Conservation (phyloP, 2,797 vertebrate genomes). For the Astyanax mexicanus region DNA sequence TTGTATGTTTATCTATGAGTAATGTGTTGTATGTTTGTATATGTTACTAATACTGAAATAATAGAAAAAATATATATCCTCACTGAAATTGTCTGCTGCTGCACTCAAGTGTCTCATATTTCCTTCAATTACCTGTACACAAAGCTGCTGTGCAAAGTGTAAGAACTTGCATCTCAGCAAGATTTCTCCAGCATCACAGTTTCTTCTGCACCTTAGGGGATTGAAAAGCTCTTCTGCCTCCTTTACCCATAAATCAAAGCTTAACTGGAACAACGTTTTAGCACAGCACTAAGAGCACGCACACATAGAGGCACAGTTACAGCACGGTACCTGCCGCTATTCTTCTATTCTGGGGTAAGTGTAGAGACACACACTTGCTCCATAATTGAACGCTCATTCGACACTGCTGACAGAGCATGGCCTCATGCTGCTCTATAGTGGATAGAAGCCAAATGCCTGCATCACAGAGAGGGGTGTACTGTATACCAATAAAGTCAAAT, state of each 20-base stretch:
- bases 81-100: conserved; percentile 21
- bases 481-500: neutral
- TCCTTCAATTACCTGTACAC: conserved; percentile 40
- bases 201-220: conserved; percentile 65
- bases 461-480: neutral
- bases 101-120: conserved; percentile 19
- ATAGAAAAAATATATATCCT: too few species aligned
- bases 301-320: conserved; percentile 23
- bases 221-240: conserved; percentile 72
- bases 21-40: too few species aligned
- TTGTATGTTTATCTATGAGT: too few species aligned
- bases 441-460: neutral
- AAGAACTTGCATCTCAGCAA: conserved; percentile 65
- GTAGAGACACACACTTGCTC: neutral
- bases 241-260: conserved; percentile 78
- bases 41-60: too few species aligned
- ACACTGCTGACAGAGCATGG: neutral
- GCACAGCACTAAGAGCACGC: conserved; percentile 33
- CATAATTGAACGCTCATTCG: neutral
- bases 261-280: conserved; percentile 66
- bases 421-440: neutral
- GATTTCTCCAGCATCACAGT: conserved; percentile 69
- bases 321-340: neutral
- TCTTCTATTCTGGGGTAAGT: neutral
- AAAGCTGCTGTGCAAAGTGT: conserved; percentile 57